A percentile compares a stretch with the other conserved stretches of the same genome.
Conservation (phyloP, 2,888 invertebrate genomes). For the Drosophila greeni region DNA sequence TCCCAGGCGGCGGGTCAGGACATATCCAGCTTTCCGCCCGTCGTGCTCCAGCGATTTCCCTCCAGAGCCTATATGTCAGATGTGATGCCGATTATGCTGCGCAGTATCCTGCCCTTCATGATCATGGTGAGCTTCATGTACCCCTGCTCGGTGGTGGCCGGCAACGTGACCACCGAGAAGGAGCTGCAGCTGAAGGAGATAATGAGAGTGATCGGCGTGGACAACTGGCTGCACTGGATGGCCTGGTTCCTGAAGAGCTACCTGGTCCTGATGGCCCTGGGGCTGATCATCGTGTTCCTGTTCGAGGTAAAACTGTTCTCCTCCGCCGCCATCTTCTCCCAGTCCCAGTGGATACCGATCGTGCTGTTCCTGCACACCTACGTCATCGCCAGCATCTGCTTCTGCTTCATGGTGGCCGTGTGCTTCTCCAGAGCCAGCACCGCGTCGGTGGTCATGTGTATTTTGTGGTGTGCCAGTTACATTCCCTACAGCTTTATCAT, state of each 20-base stretch:
- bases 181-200: slow-evolving; percentile 85
- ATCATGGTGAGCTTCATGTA: slow-evolving; percentile 88
- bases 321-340: slow-evolving; percentile 80
- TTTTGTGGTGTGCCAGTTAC: slow-evolving; percentile 85
- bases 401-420: slow-evolving; percentile 87
- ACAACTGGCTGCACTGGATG: slow-evolving; percentile 89
- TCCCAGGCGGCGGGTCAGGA: slow-evolving; percentile 11
- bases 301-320: slow-evolving; percentile 14
- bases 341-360: slow-evolving; percentile 83
- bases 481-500: slow-evolving; percentile 85
- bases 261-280: slow-evolving; percentile 82
- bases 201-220: slow-evolving; percentile 93
- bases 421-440: slow-evolving; percentile 89
- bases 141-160: slow-evolving; percentile 86
- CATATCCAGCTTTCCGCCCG: slow-evolving; percentile 43
- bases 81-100: slow-evolving; percentile 45
- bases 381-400: slow-evolving; percentile 84
- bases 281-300: slow-evolving; percentile 54
- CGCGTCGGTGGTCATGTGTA: slow-evolving; percentile 85
- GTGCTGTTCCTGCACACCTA: slow-evolving; percentile 86
- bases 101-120: slow-evolving; percentile 85
- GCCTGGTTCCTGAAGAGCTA: slow-evolving; percentile 90
- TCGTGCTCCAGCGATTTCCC: slow-evolving; percentile 81
- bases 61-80: slow-evolving; percentile 85
- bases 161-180: slow-evolving; percentile 81